Percentiles rank a stretch among this genome's conserved stretches.
These are phyloP conservation scores for Aplysina aerophoba DNA, from an alignment of 37 sponge, comb jelly and placozoan species.

Conservation along the genomic window DNA sequence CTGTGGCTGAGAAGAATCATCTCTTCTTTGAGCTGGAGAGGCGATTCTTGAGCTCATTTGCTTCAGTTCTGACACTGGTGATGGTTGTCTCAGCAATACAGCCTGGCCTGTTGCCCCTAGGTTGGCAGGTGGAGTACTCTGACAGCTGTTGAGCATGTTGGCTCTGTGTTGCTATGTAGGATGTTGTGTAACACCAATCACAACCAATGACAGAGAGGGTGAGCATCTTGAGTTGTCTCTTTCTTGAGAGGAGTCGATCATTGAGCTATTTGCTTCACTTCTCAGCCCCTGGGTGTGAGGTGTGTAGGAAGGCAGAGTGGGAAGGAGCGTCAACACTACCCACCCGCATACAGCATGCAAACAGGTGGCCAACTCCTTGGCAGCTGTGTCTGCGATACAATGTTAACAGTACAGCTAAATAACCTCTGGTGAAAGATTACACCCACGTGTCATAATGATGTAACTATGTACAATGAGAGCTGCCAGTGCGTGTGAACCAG, in stretches of 20 bases:
- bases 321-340: no score
- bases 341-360: no score
- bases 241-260: background rate
- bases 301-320: no score
- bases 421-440: no score
- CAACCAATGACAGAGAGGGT: background rate
- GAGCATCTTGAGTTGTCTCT: background rate
- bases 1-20: background rate
- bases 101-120: background rate
- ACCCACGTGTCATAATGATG: no score
- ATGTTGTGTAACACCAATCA: background rate
- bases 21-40: background rate
- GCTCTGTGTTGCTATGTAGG: background rate
- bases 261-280: background rate
- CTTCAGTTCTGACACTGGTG: background rate
- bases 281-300: no score
- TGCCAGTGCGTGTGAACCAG: no score
- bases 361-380: no score
- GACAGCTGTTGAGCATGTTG: background rate
- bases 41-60: background rate
- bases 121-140: background rate
- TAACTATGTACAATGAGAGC: no score
- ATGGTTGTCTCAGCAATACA: background rate
- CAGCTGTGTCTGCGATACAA: no score
- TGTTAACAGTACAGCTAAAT: no score